Evolutionary conservation across 1,140 invertebrate species (phyloP).

Genomic region (Drosophila ohnishii): DNA sequence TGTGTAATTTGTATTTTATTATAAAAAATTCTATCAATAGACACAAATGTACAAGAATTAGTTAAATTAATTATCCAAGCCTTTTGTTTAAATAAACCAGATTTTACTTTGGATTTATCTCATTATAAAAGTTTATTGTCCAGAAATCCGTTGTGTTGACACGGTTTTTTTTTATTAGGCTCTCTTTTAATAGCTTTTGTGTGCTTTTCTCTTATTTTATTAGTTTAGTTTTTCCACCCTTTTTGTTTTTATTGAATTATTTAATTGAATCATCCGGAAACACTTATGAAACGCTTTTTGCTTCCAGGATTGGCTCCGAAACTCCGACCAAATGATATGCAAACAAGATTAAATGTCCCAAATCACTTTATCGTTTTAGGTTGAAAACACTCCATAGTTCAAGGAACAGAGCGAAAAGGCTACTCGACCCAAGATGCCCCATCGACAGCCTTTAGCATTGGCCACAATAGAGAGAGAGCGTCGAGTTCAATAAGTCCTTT

Average conservation of each 20-base stretch:
- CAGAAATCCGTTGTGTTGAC: not conserved
- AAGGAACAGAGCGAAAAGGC: constrained; percentile 28
- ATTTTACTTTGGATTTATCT: not conserved
- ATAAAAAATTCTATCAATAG: not conserved
- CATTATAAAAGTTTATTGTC: not conserved
- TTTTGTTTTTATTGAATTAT: constrained; percentile 3
- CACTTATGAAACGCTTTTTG: not conserved
- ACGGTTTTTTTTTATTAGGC: not conserved
- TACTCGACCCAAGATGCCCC: constrained; percentile 41
- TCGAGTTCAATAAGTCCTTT: constrained; percentile 41
- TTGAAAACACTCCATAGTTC: constrained; percentile 32
- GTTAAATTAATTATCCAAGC: not conserved
- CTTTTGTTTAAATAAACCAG: not conserved
- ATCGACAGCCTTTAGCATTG: constrained; percentile 43
- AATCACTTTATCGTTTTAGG: constrained; percentile 12
- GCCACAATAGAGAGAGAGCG: constrained; percentile 26
- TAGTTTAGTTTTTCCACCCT: not conserved
- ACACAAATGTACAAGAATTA: not conserved
- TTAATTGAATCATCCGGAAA: constrained; percentile 17
- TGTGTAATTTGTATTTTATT: not conserved
- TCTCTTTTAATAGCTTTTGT: not conserved
- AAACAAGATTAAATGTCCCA: constrained; percentile 22
- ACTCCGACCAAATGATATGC: constrained; percentile 9
- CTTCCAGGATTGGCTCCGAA: not conserved
- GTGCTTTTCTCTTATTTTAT: not conserved